Conservation (phyloP, 2,797 vertebrate species). For the Caiman crocodilus region DNA sequence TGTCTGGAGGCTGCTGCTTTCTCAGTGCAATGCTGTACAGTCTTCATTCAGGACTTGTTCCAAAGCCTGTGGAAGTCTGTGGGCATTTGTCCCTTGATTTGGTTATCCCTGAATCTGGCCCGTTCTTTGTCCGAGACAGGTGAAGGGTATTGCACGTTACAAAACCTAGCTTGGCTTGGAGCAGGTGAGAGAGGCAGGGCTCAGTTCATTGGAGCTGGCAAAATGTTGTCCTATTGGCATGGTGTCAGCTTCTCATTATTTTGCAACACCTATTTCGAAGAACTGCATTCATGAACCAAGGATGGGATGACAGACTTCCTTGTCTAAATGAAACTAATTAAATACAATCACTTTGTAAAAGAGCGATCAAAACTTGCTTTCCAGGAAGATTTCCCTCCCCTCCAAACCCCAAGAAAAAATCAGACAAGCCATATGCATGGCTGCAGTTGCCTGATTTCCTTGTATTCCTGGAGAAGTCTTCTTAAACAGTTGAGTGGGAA, state of each 20-base stretch:
- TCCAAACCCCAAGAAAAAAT: neutral
- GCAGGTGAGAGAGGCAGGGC: neutral
- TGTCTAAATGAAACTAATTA: neutral
- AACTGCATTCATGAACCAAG: neutral
- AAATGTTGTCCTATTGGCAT: neutral
- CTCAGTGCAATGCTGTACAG: accelerated
- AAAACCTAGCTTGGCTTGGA: neutral
- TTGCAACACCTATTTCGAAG: neutral
- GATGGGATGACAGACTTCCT: neutral
- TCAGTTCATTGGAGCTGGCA: neutral
- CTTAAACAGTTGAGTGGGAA: neutral
- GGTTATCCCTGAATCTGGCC: neutral
- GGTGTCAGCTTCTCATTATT: neutral
- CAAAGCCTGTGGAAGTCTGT: neutral
- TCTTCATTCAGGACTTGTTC: neutral
- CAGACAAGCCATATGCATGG: neutral
- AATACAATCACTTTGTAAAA: neutral
- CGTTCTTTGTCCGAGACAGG: neutral
- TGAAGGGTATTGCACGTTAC: neutral
- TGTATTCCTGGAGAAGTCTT: neutral
- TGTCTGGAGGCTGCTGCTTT: accelerated
- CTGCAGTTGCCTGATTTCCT: accelerated
- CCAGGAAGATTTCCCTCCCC: neutral
- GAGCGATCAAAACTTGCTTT: neutral
- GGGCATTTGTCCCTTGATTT: neutral